Evolutionary conservation across 2,797 vertebrate species (phyloP), one percentile per base, ranked within the genome.

Genomic region (Graptemys geographica): DNA sequence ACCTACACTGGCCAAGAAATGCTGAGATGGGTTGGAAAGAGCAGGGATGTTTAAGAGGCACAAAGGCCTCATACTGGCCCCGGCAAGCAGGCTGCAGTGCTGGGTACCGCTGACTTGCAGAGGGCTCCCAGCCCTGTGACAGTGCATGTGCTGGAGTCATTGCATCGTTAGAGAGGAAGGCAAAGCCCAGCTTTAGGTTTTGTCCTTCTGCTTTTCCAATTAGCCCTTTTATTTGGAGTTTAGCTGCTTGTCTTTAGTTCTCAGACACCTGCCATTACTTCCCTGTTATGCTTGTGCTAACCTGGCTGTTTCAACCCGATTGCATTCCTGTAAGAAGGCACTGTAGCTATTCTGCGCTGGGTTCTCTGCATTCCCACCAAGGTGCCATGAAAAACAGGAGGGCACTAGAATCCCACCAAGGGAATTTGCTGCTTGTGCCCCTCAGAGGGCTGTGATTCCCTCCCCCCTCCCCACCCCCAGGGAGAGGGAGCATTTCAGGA

Each of bases 271-370:
- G 53, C 44, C 41, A 11, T 7, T 13, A 41, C 27, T 55, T 21
- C 37, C 2, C 59, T 28, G 25, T 31, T 78, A 49, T 2, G 27
- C 44, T 2, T 1, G 65, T 49, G 3, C 81, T 80, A 49, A 37
- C n/a, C 3, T 44, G 83, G 52, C 59, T 10, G 80, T 79, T 11
- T 49, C 13, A 83, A 2, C 47, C 23, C 19, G 2, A 16, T 6
- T 9, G 11, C 57, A 49, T 15, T 21, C 82, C n/a, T 72, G 51
- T 2, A 2, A 56, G 49, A 53, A 37, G 57, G 41, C 28, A 44
- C 0, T 0, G 16, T 53, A 1, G 1, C 19, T 79, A 28, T 53
- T 51, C 72, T 33, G 1, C 3, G 12, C 13, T 65, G 56, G 62
- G 10, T 92, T 86, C 51, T 41, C 51, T 44, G 37, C 56, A 80